Evolutionary conservation across 2,113 vertebrate species (phyloP).

Genomic region (Rhinolophus sinicus): DNA sequence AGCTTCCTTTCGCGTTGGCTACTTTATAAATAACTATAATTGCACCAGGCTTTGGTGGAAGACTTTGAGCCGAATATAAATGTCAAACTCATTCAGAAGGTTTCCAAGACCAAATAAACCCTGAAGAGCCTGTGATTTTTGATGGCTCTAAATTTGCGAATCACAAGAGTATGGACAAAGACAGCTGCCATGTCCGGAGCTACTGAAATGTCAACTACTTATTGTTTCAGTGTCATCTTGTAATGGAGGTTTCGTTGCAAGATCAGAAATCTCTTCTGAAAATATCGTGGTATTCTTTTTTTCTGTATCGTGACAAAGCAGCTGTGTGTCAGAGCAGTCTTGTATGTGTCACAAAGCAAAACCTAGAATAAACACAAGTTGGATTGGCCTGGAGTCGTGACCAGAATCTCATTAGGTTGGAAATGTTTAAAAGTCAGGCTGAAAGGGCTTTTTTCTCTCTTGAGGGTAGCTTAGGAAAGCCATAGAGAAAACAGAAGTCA

Average conservation of each 20-base stretch:
- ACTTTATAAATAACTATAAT: slow-evolving; percentile 64
- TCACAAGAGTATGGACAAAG: slow-evolving; percentile 69
- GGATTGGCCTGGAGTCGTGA: slow-evolving; percentile 71
- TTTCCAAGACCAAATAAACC: slow-evolving; percentile 73
- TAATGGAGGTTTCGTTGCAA: slow-evolving; percentile 65
- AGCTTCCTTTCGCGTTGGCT: slow-evolving; percentile 30
- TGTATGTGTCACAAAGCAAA: slow-evolving; percentile 77
- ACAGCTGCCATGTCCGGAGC: slow-evolving; percentile 54
- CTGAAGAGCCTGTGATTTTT: slow-evolving; percentile 67
- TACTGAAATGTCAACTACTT: slow-evolving; percentile 70
- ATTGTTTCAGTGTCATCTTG: slow-evolving; percentile 57
- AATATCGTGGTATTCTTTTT: slow-evolving; percentile 67
- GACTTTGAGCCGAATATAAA: slow-evolving; percentile 77
- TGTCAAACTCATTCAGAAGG: slow-evolving; percentile 74
- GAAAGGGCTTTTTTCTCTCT: background rate
- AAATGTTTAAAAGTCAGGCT: slow-evolving; percentile 67
- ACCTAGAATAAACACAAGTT: slow-evolving; percentile 82
- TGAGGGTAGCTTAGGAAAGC: slow-evolving; percentile 1
- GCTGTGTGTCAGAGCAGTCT: slow-evolving; percentile 56
- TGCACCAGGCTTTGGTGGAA: slow-evolving; percentile 31
- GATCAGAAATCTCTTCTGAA: slow-evolving; percentile 80
- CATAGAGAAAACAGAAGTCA: background rate
- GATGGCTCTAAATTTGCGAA: slow-evolving; percentile 66
- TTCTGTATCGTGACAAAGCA: slow-evolving; percentile 73
- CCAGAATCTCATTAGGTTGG: slow-evolving; percentile 68